A percentile compares a stretch with the other conserved stretches of the same genome.
phyloP scores from a whole-genome alignment of 2,888 invertebrate genomes.

The Sphaeridia pumilis region DNA sequence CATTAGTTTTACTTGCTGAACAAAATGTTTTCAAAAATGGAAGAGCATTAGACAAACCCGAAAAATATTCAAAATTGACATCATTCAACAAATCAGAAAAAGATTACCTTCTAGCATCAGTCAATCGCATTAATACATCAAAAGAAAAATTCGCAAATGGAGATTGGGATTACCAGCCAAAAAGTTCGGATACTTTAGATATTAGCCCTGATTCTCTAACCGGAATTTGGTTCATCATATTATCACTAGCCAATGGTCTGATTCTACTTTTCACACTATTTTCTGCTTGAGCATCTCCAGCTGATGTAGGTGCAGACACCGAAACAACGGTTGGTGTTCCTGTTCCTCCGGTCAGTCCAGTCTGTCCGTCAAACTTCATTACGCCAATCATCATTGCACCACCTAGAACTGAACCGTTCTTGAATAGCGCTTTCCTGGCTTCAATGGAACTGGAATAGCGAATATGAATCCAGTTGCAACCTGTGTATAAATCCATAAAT shows the following conservation, averaged over 20 bases:
- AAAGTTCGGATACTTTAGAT: conserved; percentile 13
- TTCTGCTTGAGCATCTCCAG: too few relatives aligned
- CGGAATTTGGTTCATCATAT: conserved; percentile 11
- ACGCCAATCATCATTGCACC: conserved; percentile 87
- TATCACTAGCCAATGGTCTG: conserved; percentile 18
- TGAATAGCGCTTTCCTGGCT: conserved; percentile 72
- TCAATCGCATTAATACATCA: too few relatives aligned
- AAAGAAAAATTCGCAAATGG: too few relatives aligned
- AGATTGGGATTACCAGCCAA: conserved; percentile 16
- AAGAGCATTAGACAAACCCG: too few relatives aligned
- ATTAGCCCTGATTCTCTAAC: conserved; percentile 8
- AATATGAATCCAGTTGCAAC: conserved; percentile 81
- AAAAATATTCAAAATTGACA: too few relatives aligned
- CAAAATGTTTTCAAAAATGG: too few relatives aligned
- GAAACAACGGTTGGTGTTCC: neutral
- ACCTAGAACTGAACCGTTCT: conserved; percentile 73
- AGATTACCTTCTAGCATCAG: too few relatives aligned
- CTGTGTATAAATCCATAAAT: too few relatives aligned
- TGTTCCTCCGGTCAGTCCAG: conserved; percentile 39
- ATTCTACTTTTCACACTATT: conserved; percentile 15
- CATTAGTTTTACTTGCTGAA: too few relatives aligned
- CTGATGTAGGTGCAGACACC: neutral
- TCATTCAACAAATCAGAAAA: too few relatives aligned
- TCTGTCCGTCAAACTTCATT: conserved; percentile 54
- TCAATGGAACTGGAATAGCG: conserved; percentile 71